Evolutionary conservation across 2,797 vertebrate genomes (phyloP).

Genomic region (Acanthurus leucopareius): DNA sequence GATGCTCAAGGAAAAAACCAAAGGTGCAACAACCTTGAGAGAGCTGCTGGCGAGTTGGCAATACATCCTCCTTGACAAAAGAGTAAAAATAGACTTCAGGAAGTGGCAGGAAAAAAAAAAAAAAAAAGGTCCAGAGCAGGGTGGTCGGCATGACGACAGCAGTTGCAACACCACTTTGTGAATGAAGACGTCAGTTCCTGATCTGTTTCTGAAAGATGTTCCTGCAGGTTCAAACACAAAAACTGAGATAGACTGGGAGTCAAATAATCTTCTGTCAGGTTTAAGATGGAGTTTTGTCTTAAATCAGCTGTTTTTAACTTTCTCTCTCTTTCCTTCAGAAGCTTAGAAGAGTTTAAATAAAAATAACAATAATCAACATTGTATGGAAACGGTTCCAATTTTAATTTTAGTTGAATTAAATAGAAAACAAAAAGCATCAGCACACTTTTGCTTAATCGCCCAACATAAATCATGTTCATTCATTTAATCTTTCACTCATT

Average conservation of each 20-base stretch:
- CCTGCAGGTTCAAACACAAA: neutral
- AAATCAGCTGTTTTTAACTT: neutral
- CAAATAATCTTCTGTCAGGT: neutral
- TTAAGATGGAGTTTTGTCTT: neutral
- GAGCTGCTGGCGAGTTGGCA: slow-evolving; percentile 30
- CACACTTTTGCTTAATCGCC: too few species aligned
- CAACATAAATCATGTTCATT: too few species aligned
- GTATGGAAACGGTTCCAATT: too few species aligned
- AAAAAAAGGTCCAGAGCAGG: slow-evolving; percentile 14
- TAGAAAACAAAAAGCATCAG: too few species aligned
- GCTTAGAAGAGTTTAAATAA: too few species aligned
- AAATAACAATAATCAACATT: too few species aligned
- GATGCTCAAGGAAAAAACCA: slow-evolving; percentile 26
- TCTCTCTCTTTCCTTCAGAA: neutral
- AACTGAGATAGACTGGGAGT: neutral
- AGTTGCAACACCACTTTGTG: slow-evolving; percentile 7
- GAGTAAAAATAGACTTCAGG: slow-evolving; percentile 63
- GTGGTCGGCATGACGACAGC: slow-evolving; percentile 44
- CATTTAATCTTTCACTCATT: too few species aligned
- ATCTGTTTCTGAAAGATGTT: slow-evolving; percentile 3
- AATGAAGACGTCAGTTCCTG: slow-evolving; percentile 36
- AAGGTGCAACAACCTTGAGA: slow-evolving; percentile 55
- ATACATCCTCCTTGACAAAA: slow-evolving; percentile 50
- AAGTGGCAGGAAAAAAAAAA: slow-evolving; percentile 32
- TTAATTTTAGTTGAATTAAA: too few species aligned